These are phyloP conservation scores for Pemphigus obesinymphae DNA, from an alignment of 1,140 invertebrate species.

Conservation along the genomic window DNA sequence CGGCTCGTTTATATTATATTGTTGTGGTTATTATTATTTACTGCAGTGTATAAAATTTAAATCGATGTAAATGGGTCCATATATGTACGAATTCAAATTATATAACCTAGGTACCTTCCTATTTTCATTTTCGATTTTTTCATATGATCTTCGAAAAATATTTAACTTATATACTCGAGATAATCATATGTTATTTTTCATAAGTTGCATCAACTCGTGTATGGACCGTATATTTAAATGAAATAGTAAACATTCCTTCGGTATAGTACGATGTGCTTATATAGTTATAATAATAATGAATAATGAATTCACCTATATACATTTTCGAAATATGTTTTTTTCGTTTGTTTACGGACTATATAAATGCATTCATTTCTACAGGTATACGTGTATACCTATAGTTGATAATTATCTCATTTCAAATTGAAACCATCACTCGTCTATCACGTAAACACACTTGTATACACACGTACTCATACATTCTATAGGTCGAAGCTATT, in stretches of 20 bases:
- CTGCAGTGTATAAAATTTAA: too few species aligned
- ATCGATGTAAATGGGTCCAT: neutral
- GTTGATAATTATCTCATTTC: neutral
- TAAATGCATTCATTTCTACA: too few species aligned
- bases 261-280: neutral
- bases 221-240: neutral
- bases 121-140: neutral
- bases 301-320: too few species aligned
- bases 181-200: conserved; percentile 17
- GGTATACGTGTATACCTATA: neutral
- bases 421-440: too few species aligned
- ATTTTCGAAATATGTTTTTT: neutral
- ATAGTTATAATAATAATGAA: too few species aligned
- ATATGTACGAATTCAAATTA: neutral
- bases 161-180: conserved; percentile 9
- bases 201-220: neutral
- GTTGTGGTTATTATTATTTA: conserved; percentile 26
- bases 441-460: neutral
- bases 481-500: too few species aligned
- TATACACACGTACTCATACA: too few species aligned
- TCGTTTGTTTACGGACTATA: too few species aligned
- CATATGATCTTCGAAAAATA: neutral
- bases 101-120: neutral
- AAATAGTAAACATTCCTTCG: neutral
- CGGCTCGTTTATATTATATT: neutral